Conservation (phyloP, 2,113 vertebrate genomes). For the Buteo buteo region DNA sequence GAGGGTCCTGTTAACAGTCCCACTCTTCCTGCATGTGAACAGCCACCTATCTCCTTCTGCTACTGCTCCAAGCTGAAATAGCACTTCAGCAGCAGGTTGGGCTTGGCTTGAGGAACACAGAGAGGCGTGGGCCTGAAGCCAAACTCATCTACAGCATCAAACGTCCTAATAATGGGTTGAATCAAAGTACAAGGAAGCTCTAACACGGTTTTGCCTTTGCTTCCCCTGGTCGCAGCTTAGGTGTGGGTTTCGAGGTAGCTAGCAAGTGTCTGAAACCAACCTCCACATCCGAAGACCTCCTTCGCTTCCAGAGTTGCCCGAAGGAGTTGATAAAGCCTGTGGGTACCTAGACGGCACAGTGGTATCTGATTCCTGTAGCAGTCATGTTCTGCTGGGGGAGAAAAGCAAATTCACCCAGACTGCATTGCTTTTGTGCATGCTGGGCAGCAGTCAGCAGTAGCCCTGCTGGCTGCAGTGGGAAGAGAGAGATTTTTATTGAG, state of each 20-base stretch:
- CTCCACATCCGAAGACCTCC: rapidly evolving
- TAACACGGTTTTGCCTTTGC: neutral
- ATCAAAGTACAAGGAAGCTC: rapidly evolving
- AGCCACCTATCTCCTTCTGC: rapidly evolving
- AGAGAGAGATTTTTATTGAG: neutral
- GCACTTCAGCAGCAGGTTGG: neutral
- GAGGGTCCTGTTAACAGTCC: neutral
- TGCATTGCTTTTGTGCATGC: rapidly evolving
- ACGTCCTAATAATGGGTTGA: neutral
- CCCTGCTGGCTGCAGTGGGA: neutral
- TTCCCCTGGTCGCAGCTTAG: neutral
- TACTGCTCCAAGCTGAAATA: neutral
- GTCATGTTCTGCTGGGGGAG: neutral
- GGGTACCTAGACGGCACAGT: rapidly evolving
- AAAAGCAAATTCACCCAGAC: too few species aligned
- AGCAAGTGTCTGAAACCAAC: neutral
- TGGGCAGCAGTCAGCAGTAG: neutral
- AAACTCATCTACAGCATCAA: neutral
- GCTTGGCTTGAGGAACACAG: neutral
- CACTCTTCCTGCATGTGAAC: neutral
- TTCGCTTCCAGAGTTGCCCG: rapidly evolving
- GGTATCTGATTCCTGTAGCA: rapidly evolving
- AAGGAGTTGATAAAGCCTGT: rapidly evolving
- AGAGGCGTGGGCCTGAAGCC: neutral
- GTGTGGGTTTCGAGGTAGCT: neutral